Evolutionary conservation across 2,888 invertebrate genomes (phyloP), one percentile per base, ranked within the genome.

Genomic region (Branchipolynoe longqiensis): DNA sequence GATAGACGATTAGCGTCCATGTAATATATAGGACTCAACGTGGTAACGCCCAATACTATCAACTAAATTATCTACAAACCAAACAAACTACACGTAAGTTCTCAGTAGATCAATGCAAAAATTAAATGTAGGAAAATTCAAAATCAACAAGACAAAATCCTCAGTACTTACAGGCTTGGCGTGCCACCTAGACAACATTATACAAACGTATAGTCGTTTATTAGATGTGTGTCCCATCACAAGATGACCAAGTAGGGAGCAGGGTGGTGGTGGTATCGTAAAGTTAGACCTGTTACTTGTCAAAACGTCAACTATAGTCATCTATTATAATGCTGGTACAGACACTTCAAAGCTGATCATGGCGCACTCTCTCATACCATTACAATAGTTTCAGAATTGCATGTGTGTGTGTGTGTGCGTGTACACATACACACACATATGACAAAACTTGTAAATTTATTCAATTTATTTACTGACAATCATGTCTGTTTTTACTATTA

Each of bases 71-170:
- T 48, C 78, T 78, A 78, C 78, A 78, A 78, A 78, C 78, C 41
- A 78, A 78, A 78, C 78, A 78, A 78, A 78, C 78, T 78, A 78
- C 78, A 78, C 78, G 48, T 78, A 78, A 78, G 78, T 78, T 78
- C 78, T 78, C 78, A 78, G 33, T 28, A 78, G 41, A 48, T 78
- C 78, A 78, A 78, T 40, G 78, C 78, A 78, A 78, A 78, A 78
- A 78, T 78, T 54, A 78, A 78, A 78, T 78, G 28, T 54, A 78
- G 78, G 41, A 78, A 78, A 78, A 78, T 78, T 78, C 78, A 78
- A 78, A 78, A 78, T 78, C 78, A 78, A 78, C 78, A 78, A 78
- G 78, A 78, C 78, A 78, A 78, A 78, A 78, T 78, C 78, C 78
- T 41, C 48, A 28, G 78, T 78, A 78, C 78, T 78, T 78, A 78